Conservation (phyloP, 1,140 invertebrate species). For the Lineus longissimus region DNA sequence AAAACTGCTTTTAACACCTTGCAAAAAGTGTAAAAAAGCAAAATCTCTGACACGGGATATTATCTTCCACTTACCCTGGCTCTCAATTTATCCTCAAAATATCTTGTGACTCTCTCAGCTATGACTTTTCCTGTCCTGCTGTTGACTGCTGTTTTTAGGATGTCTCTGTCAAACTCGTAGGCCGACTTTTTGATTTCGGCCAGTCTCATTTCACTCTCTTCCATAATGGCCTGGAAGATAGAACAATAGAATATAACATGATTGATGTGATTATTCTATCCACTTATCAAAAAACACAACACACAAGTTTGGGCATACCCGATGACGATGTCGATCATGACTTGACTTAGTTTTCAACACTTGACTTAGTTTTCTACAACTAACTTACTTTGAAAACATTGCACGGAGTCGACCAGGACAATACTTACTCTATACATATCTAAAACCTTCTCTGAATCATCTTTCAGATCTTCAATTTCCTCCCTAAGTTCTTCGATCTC, state of each 20-base stretch:
- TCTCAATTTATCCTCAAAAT: slow-evolving; percentile 50
- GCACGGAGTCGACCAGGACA: no score
- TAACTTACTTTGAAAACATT: no score
- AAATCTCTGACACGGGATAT: no score
- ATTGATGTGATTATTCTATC: no score
- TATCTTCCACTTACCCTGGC: slow-evolving; percentile 38
- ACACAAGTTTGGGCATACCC: no score
- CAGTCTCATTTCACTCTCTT: slow-evolving; percentile 48
- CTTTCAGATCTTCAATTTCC: slow-evolving; percentile 45
- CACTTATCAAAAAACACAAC: no score
- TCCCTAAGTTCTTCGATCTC: slow-evolving; percentile 52
- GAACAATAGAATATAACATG: no score
- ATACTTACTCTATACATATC: slow-evolving; percentile 50
- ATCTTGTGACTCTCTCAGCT: slow-evolving; percentile 50
- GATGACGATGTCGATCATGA: no score
- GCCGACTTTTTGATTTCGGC: slow-evolving; percentile 50
- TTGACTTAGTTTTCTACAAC: no score
- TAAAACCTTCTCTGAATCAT: slow-evolving; percentile 51
- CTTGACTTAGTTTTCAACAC: no score
- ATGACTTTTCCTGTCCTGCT: slow-evolving; percentile 44
- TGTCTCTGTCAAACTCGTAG: slow-evolving; percentile 54
- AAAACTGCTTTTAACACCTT: no score
- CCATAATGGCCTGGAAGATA: slow-evolving; percentile 46
- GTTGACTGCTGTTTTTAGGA: slow-evolving; percentile 48
- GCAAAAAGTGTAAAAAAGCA: no score